Conservation (phyloP, 2,797 vertebrate genomes). For the Anomalospiza imberbis region DNA sequence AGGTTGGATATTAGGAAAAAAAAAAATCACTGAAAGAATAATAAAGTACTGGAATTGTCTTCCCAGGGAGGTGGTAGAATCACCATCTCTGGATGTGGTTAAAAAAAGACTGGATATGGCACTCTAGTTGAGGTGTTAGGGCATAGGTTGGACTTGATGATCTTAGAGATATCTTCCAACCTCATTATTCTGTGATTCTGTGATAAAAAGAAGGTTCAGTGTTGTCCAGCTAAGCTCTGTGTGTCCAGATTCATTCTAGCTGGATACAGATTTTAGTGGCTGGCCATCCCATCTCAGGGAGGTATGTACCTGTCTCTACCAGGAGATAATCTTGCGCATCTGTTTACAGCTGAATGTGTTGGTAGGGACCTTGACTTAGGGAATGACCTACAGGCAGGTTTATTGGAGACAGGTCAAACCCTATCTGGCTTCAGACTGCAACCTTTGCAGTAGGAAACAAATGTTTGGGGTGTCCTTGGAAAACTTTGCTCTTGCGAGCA, state of each 20-base stretch:
- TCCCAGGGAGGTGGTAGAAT: too few species aligned
- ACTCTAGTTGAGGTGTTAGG: too few species aligned
- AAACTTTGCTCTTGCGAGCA: not conserved
- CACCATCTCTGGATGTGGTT: too few species aligned
- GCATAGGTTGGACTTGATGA: too few species aligned
- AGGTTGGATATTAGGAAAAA: too few species aligned
- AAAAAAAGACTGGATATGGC: too few species aligned
- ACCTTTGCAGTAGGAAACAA: conserved; percentile 22
- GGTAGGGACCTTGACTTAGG: not conserved
- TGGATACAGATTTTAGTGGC: not conserved
- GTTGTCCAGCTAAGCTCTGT: not conserved
- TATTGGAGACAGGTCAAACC: not conserved
- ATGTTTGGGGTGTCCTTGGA: conserved; percentile 34
- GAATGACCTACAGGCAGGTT: not conserved
- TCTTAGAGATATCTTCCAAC: too few species aligned
- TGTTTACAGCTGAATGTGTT: not conserved
- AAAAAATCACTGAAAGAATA: too few species aligned
- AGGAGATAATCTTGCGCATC: not conserved
- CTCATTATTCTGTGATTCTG: too few species aligned
- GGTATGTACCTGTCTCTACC: not conserved
- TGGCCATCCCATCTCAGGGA: not conserved
- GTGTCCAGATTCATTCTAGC: not conserved
- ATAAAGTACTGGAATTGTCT: too few species aligned
- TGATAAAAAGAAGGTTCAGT: not conserved
- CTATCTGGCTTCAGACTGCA: not conserved